Evolutionary conservation across 2,888 invertebrate genomes (phyloP), one percentile per base, ranked within the genome.

Genomic region (Dryocosmus kuriphilus): DNA sequence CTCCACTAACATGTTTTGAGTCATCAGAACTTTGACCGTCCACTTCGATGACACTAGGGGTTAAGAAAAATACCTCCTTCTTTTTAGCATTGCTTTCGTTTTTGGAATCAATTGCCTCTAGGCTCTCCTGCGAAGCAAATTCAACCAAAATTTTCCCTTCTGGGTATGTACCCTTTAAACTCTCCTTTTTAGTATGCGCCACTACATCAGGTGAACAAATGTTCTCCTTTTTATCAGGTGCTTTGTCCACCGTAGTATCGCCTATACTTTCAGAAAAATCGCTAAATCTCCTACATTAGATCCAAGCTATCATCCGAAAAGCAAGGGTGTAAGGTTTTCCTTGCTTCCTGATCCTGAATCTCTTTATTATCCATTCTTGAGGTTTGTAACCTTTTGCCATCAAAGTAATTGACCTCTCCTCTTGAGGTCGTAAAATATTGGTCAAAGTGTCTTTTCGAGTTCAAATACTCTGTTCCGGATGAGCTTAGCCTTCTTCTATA

Each of bases 271-370:
- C 27, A 27, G 22, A 1, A 55, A 27, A 19, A 22, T 60, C 55
- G n/a, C 71, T 73, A 22, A 19, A 27, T 46, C 57, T 78, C 81
- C 38, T 83, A 81, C 55, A 74, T 80, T 3, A 80, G 83, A 57
- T 89, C 89, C 71, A 89, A 79, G 79, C 89, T 89, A 74, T 89
- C 89, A 41, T 89, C 89, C 0, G 89, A 89, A 77, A 89, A 89
- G 60, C 85, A 77, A 2, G 77, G n/a, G 74, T 77, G 74, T 14
- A 16, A 16, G 8, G 22, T 7, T 8, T 19, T 19, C 3, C 60
- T 27, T 2, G 11, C 60, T 60, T 60, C 16, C 27, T 14, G 11
- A 24, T 24, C 14, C 27, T 24, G 9, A 55, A 22, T 7, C 24
- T 60, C 27, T 3, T 27, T 27, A 14, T 14, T 19, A 57, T 74